These are phyloP conservation scores for Hipposideros larvatus DNA, from an alignment of 2,797 vertebrate species.

Conservation along the genomic window DNA sequence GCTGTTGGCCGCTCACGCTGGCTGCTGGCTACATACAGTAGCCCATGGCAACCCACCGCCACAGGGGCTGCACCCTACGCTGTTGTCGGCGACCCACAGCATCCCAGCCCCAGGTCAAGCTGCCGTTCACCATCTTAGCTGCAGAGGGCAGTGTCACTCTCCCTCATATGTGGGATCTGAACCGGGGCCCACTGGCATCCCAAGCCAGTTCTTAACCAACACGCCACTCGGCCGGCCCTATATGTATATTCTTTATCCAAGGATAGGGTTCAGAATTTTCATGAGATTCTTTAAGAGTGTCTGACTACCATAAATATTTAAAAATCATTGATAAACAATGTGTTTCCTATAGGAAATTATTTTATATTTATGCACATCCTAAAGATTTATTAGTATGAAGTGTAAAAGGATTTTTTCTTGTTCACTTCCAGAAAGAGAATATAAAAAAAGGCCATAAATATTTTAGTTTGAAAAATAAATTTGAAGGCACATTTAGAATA, in stretches of 20 bases:
- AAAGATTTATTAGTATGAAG: neutral
- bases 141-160: too few relatives aligned
- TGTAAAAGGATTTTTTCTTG: neutral
- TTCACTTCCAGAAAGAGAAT: neutral
- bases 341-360: neutral
- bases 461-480: neutral
- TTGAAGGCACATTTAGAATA: neutral
- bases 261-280: neutral
- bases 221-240: too few relatives aligned
- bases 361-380: neutral
- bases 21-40: too few relatives aligned
- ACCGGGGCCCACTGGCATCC: too few relatives aligned
- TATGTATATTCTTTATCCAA: neutral
- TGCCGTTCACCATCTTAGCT: too few relatives aligned
- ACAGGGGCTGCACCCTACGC: too few relatives aligned
- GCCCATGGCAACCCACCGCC: too few relatives aligned
- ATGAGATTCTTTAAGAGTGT: neutral
- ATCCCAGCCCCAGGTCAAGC: too few relatives aligned
- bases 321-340: neutral
- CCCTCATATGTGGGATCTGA: too few relatives aligned
- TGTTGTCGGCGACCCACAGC: too few relatives aligned
- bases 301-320: neutral
- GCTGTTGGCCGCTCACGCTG: too few relatives aligned
- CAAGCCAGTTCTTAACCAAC: too few relatives aligned
- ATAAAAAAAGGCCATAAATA: neutral